phyloP scores from a whole-genome alignment of 2,797 vertebrate genomes.

The Phataginus tricuspis region DNA sequence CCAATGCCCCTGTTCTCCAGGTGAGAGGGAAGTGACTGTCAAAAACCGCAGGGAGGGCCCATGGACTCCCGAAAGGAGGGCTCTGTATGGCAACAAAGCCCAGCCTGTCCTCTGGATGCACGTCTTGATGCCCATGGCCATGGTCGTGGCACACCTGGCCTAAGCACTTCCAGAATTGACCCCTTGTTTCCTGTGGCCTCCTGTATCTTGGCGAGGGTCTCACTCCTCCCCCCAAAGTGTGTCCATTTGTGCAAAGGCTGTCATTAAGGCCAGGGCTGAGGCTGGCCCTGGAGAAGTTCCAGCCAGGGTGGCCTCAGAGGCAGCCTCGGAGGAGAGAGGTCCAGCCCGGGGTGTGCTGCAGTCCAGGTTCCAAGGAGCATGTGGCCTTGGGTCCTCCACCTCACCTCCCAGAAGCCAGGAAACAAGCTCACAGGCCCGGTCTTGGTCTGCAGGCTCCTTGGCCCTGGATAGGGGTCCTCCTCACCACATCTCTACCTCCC shows the following conservation, averaged over 20 bases:
- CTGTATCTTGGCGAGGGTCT: neutral
- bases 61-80: neutral
- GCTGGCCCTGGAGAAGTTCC: neutral
- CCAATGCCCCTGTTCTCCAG: accelerated
- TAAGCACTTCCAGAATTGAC: neutral
- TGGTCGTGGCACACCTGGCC: accelerated
- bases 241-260: neutral
- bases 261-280: neutral
- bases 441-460: neutral
- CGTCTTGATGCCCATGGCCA: neutral
- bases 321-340: neutral
- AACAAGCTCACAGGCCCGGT: neutral
- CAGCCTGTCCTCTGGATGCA: neutral
- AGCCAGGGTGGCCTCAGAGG: neutral
- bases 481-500: neutral
- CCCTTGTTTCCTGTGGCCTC: neutral
- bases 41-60: neutral
- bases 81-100: neutral
- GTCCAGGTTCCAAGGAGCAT: neutral
- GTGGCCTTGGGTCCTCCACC: neutral
- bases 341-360: neutral
- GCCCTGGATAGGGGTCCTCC: neutral
- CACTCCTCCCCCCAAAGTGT: neutral
- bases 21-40: neutral
- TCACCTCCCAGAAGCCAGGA: neutral